These are phyloP conservation scores for Clunio marinus DNA, from an alignment of 2,888 invertebrate genomes.

Conservation along the genomic window DNA sequence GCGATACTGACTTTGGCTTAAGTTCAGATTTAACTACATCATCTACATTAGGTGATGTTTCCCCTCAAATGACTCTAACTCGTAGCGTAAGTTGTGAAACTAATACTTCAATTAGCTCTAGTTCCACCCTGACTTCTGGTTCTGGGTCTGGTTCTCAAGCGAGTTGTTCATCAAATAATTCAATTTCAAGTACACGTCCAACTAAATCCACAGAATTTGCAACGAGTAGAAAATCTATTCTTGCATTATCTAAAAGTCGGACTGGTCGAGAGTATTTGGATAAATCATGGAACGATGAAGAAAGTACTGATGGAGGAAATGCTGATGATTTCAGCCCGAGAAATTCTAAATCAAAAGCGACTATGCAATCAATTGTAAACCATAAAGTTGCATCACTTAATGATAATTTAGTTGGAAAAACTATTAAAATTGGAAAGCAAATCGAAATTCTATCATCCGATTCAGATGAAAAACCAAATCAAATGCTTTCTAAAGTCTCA, in stretches of 20 bases:
- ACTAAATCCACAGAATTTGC: constrained; percentile 59
- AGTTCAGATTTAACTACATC: constrained; percentile 80
- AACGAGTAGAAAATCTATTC: constrained; percentile 78
- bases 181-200: constrained; percentile 61
- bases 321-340: constrained; percentile 49
- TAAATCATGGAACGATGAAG: constrained; percentile 65
- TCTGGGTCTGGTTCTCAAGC: constrained; percentile 72
- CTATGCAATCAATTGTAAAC: constrained; percentile 44
- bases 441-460: constrained; percentile 50
- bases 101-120: constrained; percentile 66
- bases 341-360: constrained; percentile 52
- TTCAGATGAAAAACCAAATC: constrained; percentile 47
- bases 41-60: no score
- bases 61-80: constrained; percentile 58
- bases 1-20: constrained; percentile 84
- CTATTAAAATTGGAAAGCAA: constrained; percentile 51
- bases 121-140: constrained; percentile 68
- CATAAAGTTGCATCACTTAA: constrained; percentile 46
- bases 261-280: constrained; percentile 65
- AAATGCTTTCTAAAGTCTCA: no score
- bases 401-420: constrained; percentile 49
- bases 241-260: constrained; percentile 80
- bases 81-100: constrained; percentile 70
- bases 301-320: constrained; percentile 51
- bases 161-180: constrained; percentile 63